A percentile compares a stretch with the other conserved stretches of the same genome.
These are phyloP conservation scores for Psittacara wagleri DNA, from an alignment of 2,113 vertebrate genomes.

Conservation along the genomic window DNA sequence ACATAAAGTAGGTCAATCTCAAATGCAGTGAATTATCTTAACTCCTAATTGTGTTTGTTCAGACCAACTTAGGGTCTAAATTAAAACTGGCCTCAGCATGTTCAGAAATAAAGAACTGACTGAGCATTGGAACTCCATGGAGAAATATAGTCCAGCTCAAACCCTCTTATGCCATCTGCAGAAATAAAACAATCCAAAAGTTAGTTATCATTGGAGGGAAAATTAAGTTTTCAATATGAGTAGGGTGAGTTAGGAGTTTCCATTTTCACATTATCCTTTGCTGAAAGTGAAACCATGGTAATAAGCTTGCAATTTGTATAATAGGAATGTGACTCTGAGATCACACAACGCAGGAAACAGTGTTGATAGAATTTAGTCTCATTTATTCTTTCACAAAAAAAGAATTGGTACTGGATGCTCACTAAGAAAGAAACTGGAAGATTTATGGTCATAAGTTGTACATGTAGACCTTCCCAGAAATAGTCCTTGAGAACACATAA, in stretches of 20 bases:
- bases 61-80: not conserved
- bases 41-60: not conserved
- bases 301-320: not conserved
- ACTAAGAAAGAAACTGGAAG: not conserved
- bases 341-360: fast-evolving
- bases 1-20: not conserved
- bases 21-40: not conserved
- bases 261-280: not conserved
- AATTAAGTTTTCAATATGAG: not conserved
- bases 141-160: not conserved
- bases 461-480: not conserved
- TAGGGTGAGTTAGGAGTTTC: not conserved
- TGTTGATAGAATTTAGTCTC: not conserved
- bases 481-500: not conserved
- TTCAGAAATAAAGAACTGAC: not conserved
- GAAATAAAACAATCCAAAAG: not conserved
- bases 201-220: not conserved
- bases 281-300: not conserved
- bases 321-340: not conserved
- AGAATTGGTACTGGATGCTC: not conserved
- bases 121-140: not conserved
- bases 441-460: not conserved
- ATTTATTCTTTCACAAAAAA: not conserved
- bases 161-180: not conserved
- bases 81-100: not conserved